phyloP scores from a whole-genome alignment of 2,113 vertebrate species.

The Pelodiscus sinensis region DNA sequence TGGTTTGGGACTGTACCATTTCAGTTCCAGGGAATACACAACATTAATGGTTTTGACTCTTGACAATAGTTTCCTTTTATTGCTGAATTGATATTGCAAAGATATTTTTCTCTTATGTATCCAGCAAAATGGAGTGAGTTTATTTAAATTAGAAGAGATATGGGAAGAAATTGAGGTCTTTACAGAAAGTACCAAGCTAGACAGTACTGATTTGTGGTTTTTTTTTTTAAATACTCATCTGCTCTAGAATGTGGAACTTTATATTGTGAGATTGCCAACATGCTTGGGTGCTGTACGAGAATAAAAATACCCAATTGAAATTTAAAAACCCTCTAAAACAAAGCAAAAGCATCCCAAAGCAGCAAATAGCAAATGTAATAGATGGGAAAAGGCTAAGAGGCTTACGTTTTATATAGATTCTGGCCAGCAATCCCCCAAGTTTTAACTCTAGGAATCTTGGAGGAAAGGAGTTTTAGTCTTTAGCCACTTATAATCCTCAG shows the following conservation, averaged over 20 bases:
- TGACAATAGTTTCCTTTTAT: conserved; percentile 26
- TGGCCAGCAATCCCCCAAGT: neutral
- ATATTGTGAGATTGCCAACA: neutral
- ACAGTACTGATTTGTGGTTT: neutral
- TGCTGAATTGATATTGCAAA: neutral
- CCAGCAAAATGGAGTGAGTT: neutral
- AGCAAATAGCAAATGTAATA: neutral
- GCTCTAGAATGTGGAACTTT: neutral
- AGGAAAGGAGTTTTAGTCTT: neutral
- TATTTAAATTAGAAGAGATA: neutral
- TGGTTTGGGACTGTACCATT: neutral
- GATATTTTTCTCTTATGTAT: conserved; percentile 9
- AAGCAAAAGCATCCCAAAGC: neutral
- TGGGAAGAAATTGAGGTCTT: neutral
- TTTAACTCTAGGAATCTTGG: neutral
- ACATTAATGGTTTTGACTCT: neutral
- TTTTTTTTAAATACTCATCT: neutral
- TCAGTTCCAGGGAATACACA: neutral
- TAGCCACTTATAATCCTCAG: fast-evolving
- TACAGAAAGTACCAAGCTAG: neutral
- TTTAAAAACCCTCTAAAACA: fast-evolving
- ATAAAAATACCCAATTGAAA: neutral
- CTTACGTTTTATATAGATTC: neutral
- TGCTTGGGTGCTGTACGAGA: neutral
- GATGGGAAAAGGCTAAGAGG: neutral